These are phyloP conservation scores for Eutolmus rufibarbis DNA, from an alignment of 2,888 invertebrate genomes.

Conservation along the genomic window DNA sequence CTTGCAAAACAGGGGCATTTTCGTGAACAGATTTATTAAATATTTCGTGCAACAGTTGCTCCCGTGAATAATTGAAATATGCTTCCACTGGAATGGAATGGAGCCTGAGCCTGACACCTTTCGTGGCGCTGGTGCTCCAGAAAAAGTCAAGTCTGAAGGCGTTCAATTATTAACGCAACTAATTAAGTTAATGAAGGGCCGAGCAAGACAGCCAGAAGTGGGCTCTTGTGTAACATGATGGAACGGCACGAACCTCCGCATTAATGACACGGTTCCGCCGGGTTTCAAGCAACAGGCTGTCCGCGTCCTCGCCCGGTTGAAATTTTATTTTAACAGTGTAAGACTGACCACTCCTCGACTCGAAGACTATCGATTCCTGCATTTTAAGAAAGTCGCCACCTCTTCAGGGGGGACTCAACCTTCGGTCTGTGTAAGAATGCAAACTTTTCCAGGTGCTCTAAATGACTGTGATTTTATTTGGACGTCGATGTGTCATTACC, in stretches of 20 bases:
- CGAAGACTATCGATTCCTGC: background rate
- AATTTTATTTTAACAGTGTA: background rate
- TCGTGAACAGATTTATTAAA: background rate
- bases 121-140: background rate
- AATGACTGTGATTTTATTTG: background rate
- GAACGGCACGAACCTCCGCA: background rate
- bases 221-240: constrained; percentile 7
- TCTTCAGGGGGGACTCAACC: background rate
- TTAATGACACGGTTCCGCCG: background rate
- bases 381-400: background rate
- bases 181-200: constrained; percentile 24
- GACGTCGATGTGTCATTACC: background rate
- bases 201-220: constrained; percentile 19
- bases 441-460: background rate
- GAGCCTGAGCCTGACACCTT: background rate
- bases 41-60: background rate
- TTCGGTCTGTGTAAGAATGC: background rate
- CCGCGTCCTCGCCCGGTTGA: background rate
- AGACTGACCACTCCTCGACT: background rate
- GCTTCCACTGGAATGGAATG: background rate
- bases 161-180: constrained; percentile 24
- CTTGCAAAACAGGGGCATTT: background rate
- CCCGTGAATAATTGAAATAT: background rate
- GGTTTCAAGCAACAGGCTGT: background rate
- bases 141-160: constrained; percentile 4